These are phyloP conservation scores for Linnaemya vulpina DNA, from an alignment of 2,888 invertebrate species.

Conservation along the genomic window DNA sequence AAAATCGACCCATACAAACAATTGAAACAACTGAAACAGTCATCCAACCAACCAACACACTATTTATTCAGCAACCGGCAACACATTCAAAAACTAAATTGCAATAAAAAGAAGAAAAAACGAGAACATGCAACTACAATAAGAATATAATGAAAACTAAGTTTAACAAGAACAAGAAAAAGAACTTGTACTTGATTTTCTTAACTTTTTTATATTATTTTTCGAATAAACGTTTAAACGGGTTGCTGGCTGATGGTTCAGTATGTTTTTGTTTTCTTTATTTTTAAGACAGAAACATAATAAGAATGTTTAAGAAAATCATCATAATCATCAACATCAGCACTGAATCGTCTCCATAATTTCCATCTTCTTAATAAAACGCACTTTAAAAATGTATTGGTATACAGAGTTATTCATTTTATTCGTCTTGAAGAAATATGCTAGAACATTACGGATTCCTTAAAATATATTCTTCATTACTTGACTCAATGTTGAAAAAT, in stretches of 20 bases:
- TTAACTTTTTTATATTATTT: slow-evolving; percentile 28
- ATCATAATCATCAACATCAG: slow-evolving; percentile 59
- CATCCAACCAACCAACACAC: slow-evolving; percentile 45
- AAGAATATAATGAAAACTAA: slow-evolving; percentile 43
- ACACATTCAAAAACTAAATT: slow-evolving; percentile 54
- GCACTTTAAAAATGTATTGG: neutral
- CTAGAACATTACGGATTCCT: neutral
- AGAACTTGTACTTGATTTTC: slow-evolving; percentile 61
- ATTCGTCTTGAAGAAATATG: neutral
- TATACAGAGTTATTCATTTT: neutral
- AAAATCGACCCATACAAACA: slow-evolving; percentile 45
- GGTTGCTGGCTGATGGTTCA: slow-evolving; percentile 57
- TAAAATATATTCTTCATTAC: too few relatives aligned
- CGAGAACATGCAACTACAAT: slow-evolving; percentile 34
- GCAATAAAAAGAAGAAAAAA: slow-evolving; percentile 23
- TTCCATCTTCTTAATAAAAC: slow-evolving; percentile 44
- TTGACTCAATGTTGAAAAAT: too few relatives aligned
- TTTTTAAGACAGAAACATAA: slow-evolving; percentile 35
- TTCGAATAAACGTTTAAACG: slow-evolving; percentile 60
- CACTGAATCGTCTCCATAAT: slow-evolving; percentile 58
- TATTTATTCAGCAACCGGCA: slow-evolving; percentile 45
- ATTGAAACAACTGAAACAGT: slow-evolving; percentile 30
- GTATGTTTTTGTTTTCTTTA: slow-evolving; percentile 23
- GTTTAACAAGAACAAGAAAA: slow-evolving; percentile 53
- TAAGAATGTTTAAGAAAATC: slow-evolving; percentile 64